Evolutionary conservation across 2,113 vertebrate species (phyloP).

Genomic region (Emydura subglobosa): DNA sequence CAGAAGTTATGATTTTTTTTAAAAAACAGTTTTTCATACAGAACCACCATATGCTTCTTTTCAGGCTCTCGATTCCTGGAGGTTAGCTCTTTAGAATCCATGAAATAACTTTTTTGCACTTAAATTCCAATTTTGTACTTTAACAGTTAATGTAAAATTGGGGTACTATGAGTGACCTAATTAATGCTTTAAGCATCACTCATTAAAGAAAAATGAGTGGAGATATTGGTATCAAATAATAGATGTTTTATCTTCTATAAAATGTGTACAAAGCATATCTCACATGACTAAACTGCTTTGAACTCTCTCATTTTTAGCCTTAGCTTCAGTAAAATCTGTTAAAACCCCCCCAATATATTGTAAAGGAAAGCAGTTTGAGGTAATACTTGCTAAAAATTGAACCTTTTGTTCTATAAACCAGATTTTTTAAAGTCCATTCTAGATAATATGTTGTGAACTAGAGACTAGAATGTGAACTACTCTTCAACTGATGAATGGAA

Average conservation of each 20-base stretch:
- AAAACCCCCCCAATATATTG: neutral
- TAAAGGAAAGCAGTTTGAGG: neutral
- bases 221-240: neutral
- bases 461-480: constrained; percentile 22
- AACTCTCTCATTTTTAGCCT: constrained; percentile 2
- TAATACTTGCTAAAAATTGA: constrained; percentile 7
- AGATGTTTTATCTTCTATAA: neutral
- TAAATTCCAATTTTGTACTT: neutral
- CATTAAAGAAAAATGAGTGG: neutral
- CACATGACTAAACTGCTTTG: neutral
- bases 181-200: neutral
- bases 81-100: neutral
- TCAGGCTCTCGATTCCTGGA: neutral
- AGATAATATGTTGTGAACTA: neutral
- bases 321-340: neutral
- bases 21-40: neutral
- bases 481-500: neutral
- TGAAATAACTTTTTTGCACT: neutral
- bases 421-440: neutral
- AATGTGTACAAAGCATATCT: neutral
- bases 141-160: neutral
- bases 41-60: neutral
- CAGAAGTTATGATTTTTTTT: neutral
- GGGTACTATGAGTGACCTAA: neutral
- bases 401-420: neutral